Percentiles rank a stretch among this genome's conserved stretches.
Conservation (phyloP, 2,888 invertebrate genomes). For the Euclidia mi region DNA sequence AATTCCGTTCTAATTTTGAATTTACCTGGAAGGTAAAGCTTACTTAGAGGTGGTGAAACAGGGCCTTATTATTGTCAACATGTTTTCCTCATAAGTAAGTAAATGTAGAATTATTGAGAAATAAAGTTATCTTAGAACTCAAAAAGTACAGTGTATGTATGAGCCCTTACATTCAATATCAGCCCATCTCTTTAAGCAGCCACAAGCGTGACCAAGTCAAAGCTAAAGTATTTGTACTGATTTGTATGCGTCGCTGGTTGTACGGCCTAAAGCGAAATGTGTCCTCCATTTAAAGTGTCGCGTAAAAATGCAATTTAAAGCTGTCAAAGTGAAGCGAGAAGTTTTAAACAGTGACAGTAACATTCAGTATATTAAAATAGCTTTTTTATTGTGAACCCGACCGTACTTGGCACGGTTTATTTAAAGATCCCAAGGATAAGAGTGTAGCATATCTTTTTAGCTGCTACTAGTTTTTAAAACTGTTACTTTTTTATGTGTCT, state of each 20-base stretch:
- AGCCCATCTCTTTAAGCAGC: too few species aligned
- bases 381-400: slow-evolving; percentile 32
- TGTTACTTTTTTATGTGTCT: too few species aligned
- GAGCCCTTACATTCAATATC: too few species aligned
- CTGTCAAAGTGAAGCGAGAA: slow-evolving; percentile 48
- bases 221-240: slow-evolving; percentile 8
- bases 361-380: slow-evolving; percentile 48
- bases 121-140: too few species aligned
- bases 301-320: slow-evolving; percentile 57
- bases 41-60: too few species aligned
- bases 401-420: slow-evolving; percentile 19
- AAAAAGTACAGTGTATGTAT: too few species aligned
- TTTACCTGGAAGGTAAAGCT: too few species aligned
- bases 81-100: too few species aligned
- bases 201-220: neutral
- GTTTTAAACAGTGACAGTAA: slow-evolving; percentile 45
- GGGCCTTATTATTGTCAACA: too few species aligned
- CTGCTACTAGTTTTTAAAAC: too few species aligned
- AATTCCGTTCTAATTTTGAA: too few species aligned
- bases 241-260: slow-evolving; percentile 24
- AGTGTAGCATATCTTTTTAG: neutral
- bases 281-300: slow-evolving; percentile 44
- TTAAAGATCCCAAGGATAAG: slow-evolving; percentile 22
- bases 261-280: slow-evolving; percentile 27
- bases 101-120: too few species aligned